These are phyloP conservation scores for Peromyscus polionotus DNA, from an alignment of 2,113 vertebrate genomes.

Conservation along the genomic window DNA sequence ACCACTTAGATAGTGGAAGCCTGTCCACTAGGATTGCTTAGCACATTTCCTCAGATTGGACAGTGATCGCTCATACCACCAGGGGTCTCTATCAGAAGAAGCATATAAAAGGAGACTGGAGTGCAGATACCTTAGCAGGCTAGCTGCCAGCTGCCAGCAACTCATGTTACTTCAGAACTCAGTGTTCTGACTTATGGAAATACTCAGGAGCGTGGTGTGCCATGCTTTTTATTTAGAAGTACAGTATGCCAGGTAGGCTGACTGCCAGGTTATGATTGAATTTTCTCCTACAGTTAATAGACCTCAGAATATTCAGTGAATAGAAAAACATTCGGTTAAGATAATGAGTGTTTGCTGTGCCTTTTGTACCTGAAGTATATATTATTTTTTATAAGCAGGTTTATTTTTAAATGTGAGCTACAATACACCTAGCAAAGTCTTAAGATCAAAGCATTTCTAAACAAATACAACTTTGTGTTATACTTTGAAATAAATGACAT, in stretches of 20 bases:
- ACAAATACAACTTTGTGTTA: constrained; percentile 89
- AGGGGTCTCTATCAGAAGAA: not conserved
- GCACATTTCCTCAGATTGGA: no score
- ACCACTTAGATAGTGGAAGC: no score
- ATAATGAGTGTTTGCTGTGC: constrained; percentile 83
- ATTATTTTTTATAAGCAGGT: constrained; percentile 87
- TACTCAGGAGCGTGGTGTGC: not conserved
- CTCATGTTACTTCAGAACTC: no score
- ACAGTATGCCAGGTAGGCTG: not conserved
- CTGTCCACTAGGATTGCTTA: no score
- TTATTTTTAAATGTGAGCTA: constrained; percentile 89
- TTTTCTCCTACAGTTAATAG: not conserved
- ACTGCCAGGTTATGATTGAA: not conserved
- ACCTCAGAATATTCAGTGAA: constrained; percentile 85
- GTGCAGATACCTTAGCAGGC: not conserved
- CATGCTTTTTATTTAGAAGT: not conserved
- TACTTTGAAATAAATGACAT: constrained; percentile 90
- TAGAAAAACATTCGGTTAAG: constrained; percentile 86
- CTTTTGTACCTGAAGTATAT: not conserved
- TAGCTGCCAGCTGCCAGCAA: not conserved
- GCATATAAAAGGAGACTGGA: not conserved
- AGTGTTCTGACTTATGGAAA: no score
- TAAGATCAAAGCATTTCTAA: constrained; percentile 86
- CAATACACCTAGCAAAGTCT: constrained; percentile 88
- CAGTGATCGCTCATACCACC: no score